Evolutionary conservation across 2,888 invertebrate species (phyloP), one percentile per base, ranked within the genome.

Genomic region (Brachyptera risi): DNA sequence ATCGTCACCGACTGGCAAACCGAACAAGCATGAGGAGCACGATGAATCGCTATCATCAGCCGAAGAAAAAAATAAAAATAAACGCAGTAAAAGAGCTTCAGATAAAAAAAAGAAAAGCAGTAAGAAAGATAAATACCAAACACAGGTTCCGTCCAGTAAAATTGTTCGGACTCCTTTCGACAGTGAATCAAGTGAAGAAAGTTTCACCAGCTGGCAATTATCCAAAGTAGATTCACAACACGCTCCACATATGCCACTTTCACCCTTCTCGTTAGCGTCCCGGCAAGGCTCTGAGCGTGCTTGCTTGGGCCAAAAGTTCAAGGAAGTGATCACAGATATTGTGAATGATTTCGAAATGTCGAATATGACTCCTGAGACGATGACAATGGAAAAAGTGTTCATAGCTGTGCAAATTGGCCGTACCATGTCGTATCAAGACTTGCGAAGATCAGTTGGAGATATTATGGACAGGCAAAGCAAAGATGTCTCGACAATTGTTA

Each of bases 351-450:
- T 63, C 17, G 59, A 60, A 3, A 42, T 24, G n/a, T 23, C 35
- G 13, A 51, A 59, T 15, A 17, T 59, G 40, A 50, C 50, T 11
- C 27, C 51, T n/a, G 60, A 63, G 23, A 49, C 47, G 15, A 44
- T 44, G 44, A 62, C 61, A 27, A 15, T 64, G 50, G 61, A 62
- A 24, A 59, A 62, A 21, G 15, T 64, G 3, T 11, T 21, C 21
- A 15, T 61, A 21, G 61, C 61, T 3, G 26, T 62, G 13, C 23
- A 59, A n/a, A 40, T 62, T 26, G 56, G 59, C 24, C 64, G 61
- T 35, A 35, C 35, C 21, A 61, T 64, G 61, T 50, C 56, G 24
- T 35, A 27, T 17, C 17, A 38, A 21, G 56, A 64, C 11, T 57
- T 64, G 1, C 37, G 26, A 21, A 56, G 26, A 27, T 49, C 56